Percentiles rank a stretch among this genome's conserved stretches.
These are phyloP conservation scores for Leucosticte australis DNA, from an alignment of 2,113 vertebrate species.

Conservation along the genomic window DNA sequence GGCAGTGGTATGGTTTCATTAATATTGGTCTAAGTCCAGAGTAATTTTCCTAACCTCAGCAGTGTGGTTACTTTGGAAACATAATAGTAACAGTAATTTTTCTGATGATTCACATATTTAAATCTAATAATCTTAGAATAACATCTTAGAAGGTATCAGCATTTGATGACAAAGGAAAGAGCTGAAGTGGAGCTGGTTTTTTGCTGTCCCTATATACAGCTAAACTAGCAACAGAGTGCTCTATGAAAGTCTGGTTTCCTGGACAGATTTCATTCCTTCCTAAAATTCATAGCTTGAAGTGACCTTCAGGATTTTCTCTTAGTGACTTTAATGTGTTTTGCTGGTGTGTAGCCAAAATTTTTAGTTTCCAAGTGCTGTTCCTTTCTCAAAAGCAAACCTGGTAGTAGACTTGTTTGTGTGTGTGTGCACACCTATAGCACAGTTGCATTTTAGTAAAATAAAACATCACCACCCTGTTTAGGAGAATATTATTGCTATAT, in stretches of 20 bases:
- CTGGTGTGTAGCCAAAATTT: background rate
- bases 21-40: background rate
- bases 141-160: background rate
- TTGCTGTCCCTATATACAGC: background rate
- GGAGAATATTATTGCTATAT: background rate
- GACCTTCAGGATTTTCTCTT: background rate
- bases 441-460: background rate
- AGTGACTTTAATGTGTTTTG: background rate
- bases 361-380: background rate
- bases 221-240: background rate
- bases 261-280: background rate
- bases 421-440: background rate
- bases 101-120: background rate
- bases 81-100: background rate
- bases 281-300: background rate
- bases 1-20: background rate
- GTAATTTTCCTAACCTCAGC: background rate
- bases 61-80: background rate
- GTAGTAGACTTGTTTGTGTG: background rate
- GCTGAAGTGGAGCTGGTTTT: background rate
- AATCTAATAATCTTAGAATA: background rate
- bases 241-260: background rate
- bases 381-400: background rate
- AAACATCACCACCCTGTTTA: background rate
- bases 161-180: background rate